Conservation (phyloP, 2,888 invertebrate species). For the Leptinotarsa juncta region DNA sequence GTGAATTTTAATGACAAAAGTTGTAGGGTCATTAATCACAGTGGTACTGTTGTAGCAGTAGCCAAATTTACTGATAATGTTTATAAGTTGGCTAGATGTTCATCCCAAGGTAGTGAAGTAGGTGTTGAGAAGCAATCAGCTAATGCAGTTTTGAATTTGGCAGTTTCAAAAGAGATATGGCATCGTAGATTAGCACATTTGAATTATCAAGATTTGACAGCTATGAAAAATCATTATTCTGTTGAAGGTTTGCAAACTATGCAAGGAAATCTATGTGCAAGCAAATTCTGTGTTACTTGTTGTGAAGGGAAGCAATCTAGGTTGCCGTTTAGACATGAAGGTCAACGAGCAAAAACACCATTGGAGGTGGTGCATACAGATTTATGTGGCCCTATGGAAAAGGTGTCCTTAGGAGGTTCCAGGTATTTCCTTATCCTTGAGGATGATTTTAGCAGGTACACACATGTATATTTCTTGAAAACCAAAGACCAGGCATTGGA, state of each 20-base stretch:
- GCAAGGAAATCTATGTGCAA: not conserved
- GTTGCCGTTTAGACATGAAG: conserved; percentile 49
- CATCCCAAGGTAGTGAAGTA: not conserved
- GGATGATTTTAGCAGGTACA: conserved; percentile 38
- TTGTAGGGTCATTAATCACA: conserved; percentile 35
- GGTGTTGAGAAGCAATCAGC: not conserved
- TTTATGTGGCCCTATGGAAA: conserved; percentile 37
- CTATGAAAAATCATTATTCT: conserved; percentile 19
- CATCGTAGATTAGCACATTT: conserved; percentile 32
- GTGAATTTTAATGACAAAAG: not conserved
- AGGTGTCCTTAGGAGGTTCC: conserved; percentile 33
- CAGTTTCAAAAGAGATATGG: conserved; percentile 23
- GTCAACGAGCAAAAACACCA: conserved; percentile 25
- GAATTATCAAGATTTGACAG: conserved; percentile 20
- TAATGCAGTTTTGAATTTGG: not conserved
- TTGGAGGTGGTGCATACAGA: conserved; percentile 42
- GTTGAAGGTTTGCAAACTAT: conserved; percentile 8
- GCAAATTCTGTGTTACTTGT: conserved; percentile 18
- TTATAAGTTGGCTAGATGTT: conserved; percentile 3
- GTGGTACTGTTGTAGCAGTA: not conserved
- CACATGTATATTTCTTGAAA: conserved; percentile 38
- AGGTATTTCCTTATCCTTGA: conserved; percentile 34
- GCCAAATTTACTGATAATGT: conserved; percentile 9
- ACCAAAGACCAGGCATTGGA: conserved; percentile 31
- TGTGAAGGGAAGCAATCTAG: conserved; percentile 48